Evolutionary conservation across 2,888 invertebrate genomes (phyloP).

Genomic region (Nomada flava): DNA sequence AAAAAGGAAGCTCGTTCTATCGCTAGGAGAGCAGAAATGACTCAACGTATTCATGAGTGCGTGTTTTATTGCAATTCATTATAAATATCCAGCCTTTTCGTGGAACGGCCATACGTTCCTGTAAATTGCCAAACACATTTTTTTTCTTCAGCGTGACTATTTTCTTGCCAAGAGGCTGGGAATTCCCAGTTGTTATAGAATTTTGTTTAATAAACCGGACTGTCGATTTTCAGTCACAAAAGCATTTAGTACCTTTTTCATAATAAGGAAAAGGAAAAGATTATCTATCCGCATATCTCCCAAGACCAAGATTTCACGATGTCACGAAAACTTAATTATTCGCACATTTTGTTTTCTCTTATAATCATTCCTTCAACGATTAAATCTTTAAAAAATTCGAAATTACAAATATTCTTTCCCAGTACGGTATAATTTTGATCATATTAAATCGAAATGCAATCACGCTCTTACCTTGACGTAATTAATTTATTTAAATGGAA

Average conservation of each 20-base stretch:
- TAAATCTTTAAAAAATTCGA: too few species aligned
- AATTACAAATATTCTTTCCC: too few species aligned
- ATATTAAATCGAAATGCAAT: too few species aligned
- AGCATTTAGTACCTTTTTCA: not conserved
- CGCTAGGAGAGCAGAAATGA: not conserved
- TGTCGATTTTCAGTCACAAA: not conserved
- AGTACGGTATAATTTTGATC: too few species aligned
- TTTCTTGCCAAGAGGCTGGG: not conserved
- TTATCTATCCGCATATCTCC: not conserved
- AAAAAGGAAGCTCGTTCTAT: conserved; percentile 6
- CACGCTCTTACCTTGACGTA: too few species aligned
- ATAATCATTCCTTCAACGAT: not conserved
- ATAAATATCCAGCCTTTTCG: conserved; percentile 18
- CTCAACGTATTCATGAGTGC: conserved; percentile 18
- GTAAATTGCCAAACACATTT: conserved; percentile 8
- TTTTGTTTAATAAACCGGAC: not conserved
- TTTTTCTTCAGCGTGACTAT: conserved; percentile 3
- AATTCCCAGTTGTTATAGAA: conserved; percentile 2
- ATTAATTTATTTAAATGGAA: too few species aligned
- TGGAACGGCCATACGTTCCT: conserved; percentile 22
- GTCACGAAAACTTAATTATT: too few species aligned
- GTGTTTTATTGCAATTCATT: conserved; percentile 50
- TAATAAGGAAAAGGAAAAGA: not conserved
- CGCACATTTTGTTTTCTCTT: not conserved
- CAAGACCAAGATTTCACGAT: not conserved